phyloP scores from a whole-genome alignment of 2,888 invertebrate species.

The Urechis unicinctus region DNA sequence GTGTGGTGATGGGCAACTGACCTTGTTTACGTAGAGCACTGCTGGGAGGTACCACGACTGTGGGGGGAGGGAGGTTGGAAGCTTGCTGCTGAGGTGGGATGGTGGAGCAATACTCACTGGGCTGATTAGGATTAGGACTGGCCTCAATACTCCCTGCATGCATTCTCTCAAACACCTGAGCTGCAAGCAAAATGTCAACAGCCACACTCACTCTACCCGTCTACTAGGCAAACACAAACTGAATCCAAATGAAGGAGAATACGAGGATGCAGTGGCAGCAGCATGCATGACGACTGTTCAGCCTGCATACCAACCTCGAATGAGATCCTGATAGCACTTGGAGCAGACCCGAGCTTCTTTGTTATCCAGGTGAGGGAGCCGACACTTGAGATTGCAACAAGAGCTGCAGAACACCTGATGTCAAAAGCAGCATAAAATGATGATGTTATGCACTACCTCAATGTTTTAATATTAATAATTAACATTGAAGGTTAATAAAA shows the following conservation, averaged over 20 bases:
- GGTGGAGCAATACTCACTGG: constrained; percentile 79
- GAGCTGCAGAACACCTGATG: constrained; percentile 67
- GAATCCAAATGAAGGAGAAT: too few relatives aligned
- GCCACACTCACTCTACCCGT: background rate
- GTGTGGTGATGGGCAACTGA: too few relatives aligned
- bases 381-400: constrained; percentile 69
- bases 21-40: constrained; percentile 72
- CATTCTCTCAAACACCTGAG: constrained; percentile 15
- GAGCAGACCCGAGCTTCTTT: constrained; percentile 74
- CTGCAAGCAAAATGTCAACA: constrained; percentile 2
- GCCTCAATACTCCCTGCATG: background rate
- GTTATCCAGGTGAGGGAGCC: constrained; percentile 66
- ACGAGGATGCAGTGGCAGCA: too few relatives aligned
- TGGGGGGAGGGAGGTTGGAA: constrained; percentile 54
- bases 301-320: constrained; percentile 25
- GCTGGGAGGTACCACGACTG: constrained; percentile 74
- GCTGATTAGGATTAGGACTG: constrained; percentile 74
- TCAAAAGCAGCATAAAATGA: too few relatives aligned
- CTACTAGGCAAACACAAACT: background rate
- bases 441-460: too few relatives aligned
- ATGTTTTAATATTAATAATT: too few relatives aligned
- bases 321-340: constrained; percentile 56
- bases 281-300: too few relatives aligned
- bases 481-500: too few relatives aligned
- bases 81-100: constrained; percentile 73